Evolutionary conservation across 2,113 vertebrate species (phyloP).

Genomic region (Myotis yumanensis): DNA sequence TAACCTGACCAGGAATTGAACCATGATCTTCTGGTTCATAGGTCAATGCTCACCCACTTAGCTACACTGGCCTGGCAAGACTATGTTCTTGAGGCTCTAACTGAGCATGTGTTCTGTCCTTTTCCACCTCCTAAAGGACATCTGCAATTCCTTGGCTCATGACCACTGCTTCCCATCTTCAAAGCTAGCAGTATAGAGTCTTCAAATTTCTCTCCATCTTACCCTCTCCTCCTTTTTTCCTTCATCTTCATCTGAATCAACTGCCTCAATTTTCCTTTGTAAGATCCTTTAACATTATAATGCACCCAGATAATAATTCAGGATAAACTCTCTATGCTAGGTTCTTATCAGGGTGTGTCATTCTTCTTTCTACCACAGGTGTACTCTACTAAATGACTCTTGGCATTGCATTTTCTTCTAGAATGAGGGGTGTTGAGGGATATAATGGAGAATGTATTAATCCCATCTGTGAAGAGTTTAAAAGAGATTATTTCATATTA

Average conservation of each 20-base stretch:
- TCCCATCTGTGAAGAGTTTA: not conserved
- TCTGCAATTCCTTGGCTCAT: not conserved
- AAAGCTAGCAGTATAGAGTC: not conserved
- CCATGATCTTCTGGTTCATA: too few species aligned
- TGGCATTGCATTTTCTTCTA: not conserved
- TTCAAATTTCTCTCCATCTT: not conserved
- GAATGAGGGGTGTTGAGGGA: not conserved
- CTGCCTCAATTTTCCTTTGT: not conserved
- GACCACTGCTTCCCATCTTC: not conserved
- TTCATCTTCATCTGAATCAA: not conserved
- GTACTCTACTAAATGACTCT: not conserved
- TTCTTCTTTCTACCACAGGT: not conserved
- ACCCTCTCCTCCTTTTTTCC: not conserved
- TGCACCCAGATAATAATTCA: not conserved
- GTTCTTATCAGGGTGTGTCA: not conserved
- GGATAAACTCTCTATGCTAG: not conserved
- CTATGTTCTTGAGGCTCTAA: not conserved
- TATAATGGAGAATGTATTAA: not conserved
- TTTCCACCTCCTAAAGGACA: not conserved
- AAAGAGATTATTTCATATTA: not conserved
- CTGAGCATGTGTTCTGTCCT: not conserved
- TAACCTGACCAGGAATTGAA: too few species aligned
- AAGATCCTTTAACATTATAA: not conserved
- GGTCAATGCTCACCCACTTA: too few species aligned
- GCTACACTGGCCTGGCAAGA: too few species aligned